Evolutionary conservation across 2,888 invertebrate species (phyloP), one percentile per base, ranked within the genome.

Genomic region (Chrysodeixis includens): DNA sequence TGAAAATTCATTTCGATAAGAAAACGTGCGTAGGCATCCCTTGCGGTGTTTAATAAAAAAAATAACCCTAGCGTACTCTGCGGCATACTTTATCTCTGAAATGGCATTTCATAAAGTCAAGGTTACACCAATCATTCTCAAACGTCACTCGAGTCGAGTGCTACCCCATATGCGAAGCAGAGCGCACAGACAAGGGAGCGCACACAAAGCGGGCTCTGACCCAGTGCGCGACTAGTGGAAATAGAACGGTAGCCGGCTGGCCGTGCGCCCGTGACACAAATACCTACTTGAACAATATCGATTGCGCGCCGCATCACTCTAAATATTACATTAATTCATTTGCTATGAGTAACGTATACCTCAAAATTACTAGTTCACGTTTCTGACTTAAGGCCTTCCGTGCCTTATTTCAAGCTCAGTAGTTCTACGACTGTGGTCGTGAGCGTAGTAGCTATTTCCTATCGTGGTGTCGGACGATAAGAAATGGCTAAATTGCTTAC

Each of bases 221-320:
- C 73, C 77, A 76, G 56, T 76, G 66, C 18, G 66, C 57, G 56
- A 59, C 65, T 55, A 40, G 55, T 53, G 20, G 57, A 76, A 76
- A 46, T 69, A 56, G 66, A 73, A 62, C 75, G 26, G 55, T 52
- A 64, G 65, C 73, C 67, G 10, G 20, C 46, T 49, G 10, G 20
- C 46, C 46, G 18, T 3, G 46, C 18, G 46, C 46, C 46, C 18
- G 35, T 79, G 79, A 79, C 78, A 79, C 75, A 57, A 70, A 79
- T 77, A 79, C 79, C 79, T 70, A 79, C 61, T 77, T 72, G 60
- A 57, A 65, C 66, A 64, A 51, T 66, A 79, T 79, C 69, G 76
- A 77, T 76, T 76, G 56, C 58, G 59, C 54, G 56, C 49, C 52
- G 40, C 26, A 54, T 40, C 53, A 30, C 30, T 68, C 35, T 62